Base-by-base conservation (phyloP, 1,140 invertebrate genomes). In the Lucilia cuprina region DNA sequence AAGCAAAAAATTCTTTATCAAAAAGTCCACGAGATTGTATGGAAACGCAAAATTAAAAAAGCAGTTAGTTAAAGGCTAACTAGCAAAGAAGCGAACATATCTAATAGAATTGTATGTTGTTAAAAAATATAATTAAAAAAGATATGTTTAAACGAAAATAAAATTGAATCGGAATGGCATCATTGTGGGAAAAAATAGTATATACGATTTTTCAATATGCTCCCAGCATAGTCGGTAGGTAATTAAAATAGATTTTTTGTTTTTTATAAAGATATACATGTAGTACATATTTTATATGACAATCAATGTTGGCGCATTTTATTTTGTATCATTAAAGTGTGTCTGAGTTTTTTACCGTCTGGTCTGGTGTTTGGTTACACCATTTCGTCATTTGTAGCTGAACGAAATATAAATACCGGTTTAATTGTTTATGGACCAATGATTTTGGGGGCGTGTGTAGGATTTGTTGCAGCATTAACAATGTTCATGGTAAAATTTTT, bases 331-430 rank as follows among this genome's bases (percentile, higher is more conserved):
- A 41, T 41, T 41, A 41, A 80, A 90, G 89, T 87, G 17, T 89
- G 89, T 65, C 49, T 90, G 14, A 87, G 87, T 65, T 90, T 90
- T 83, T 83, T 90, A 77, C 89, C 89, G 30, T 87, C 85, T 70
- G 89, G 89, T 47, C 85, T 90, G 34, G 85, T 90, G 82, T 89
- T 89, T n/a, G 89, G 89, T 82, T 90, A 90, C 49, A 90, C 89
- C 17, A 86, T 90, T 21, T 88, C 88, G 30, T 86, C 89, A 35
- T 89, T 90, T 65, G 86, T 89, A 19, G 87, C 88, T 12, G 86
- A 89, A 13, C 85, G 88, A 0, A 88, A 88, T 74, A 74, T 85
- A 0, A 50, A 86, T 3, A 25, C 35, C 0, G 83, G 86, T 0
- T 82, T 89, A 9, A 86, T 85, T 2, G 84, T 87, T 77, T 90